Evolutionary conservation across 2,888 invertebrate species (phyloP).

Genomic region (Himalopsyche tibetana): DNA sequence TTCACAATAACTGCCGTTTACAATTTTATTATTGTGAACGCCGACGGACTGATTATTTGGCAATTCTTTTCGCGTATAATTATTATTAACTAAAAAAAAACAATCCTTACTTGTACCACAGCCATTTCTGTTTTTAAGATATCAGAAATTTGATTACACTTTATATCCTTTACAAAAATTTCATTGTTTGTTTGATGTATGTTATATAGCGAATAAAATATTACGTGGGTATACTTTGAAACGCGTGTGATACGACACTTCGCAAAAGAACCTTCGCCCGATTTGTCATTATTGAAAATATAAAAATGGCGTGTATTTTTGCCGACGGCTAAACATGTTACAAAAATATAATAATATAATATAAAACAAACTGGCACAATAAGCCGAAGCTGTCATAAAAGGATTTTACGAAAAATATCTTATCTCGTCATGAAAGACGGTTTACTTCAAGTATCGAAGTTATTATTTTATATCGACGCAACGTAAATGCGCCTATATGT

Average conservation of each 20-base stretch:
- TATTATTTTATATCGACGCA: constrained; percentile 3
- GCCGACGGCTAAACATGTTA: constrained; percentile 16
- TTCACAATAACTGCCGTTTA: too few species aligned
- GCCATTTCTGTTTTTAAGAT: too few species aligned
- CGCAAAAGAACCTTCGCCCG: background rate
- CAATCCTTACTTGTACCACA: too few species aligned
- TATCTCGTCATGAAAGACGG: constrained; percentile 19
- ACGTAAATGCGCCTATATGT: background rate
- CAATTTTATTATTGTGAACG: too few species aligned
- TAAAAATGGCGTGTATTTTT: constrained; percentile 6
- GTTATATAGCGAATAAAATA: background rate
- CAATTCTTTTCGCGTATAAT: too few species aligned
- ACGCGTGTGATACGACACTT: constrained; percentile 1
- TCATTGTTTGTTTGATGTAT: constrained; percentile 1
- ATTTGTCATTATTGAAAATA: constrained; percentile 34
- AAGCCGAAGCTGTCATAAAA: constrained; percentile 21
- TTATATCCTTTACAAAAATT: background rate
- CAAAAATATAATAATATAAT: constrained; percentile 10
- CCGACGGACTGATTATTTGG: too few species aligned
- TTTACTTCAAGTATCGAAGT: background rate
- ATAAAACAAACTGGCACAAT: constrained; percentile 14
- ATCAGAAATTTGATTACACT: too few species aligned
- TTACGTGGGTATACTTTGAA: background rate
- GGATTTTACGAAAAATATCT: constrained; percentile 6
- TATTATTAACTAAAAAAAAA: too few species aligned